Percentiles rank a stretch among this genome's conserved stretches.
These are phyloP conservation scores for Leptinotarsa undecemlineata DNA, from an alignment of 1,140 invertebrate genomes.

Conservation along the genomic window DNA sequence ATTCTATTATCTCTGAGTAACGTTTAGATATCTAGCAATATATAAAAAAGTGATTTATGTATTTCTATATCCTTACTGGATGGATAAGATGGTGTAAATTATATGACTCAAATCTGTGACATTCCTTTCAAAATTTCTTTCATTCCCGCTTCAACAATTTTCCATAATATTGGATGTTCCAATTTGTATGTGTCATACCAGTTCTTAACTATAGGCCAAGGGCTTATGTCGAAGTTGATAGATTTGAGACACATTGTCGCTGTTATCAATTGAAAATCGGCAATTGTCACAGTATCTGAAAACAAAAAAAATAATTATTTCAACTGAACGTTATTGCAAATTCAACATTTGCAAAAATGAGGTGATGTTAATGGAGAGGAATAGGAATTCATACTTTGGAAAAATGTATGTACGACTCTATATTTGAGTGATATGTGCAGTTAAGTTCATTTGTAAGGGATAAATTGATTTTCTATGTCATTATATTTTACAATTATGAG, in stretches of 20 bases:
- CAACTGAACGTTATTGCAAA: too few relatives aligned
- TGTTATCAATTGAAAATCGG: constrained; percentile 71
- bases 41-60: background rate
- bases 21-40: background rate
- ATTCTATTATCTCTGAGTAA: too few relatives aligned
- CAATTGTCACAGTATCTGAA: constrained; percentile 69
- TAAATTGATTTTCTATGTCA: too few relatives aligned
- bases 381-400: too few relatives aligned
- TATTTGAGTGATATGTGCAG: too few relatives aligned
- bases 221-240: constrained; percentile 66
- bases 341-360: too few relatives aligned
- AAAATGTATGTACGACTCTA: too few relatives aligned
- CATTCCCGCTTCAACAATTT: constrained; percentile 67
- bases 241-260: constrained; percentile 73
- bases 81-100: constrained; percentile 67
- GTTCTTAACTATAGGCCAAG: constrained; percentile 61
- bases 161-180: constrained; percentile 69
- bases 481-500: too few relatives aligned
- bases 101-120: constrained; percentile 69
- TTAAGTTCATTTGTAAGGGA: too few relatives aligned
- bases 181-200: constrained; percentile 73
- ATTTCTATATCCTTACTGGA: constrained; percentile 61
- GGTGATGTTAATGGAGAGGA: too few relatives aligned
- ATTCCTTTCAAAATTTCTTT: constrained; percentile 68
- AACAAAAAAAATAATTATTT: constrained; percentile 8